Evolutionary conservation across 1,140 invertebrate species (phyloP).

Genomic region (Eurytemora carolleeae): DNA sequence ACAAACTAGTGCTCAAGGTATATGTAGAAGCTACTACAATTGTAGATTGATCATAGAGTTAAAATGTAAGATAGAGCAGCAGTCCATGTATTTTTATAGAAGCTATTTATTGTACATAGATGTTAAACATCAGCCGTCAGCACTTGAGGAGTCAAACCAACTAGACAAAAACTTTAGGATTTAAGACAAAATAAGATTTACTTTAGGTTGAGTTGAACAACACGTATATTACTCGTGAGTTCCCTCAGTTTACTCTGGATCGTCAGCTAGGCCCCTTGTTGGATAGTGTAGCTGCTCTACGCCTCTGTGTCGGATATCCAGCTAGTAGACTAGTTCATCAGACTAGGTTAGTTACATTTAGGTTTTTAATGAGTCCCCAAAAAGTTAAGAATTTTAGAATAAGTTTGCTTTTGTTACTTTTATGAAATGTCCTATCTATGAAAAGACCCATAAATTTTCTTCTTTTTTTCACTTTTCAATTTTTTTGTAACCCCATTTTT

Average conservation of each 20-base stretch:
- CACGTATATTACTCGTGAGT: background rate
- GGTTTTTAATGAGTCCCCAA: background rate
- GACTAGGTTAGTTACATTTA: background rate
- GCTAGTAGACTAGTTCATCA: background rate
- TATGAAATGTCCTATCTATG: too few relatives aligned
- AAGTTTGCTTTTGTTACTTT: background rate
- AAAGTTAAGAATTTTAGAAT: background rate
- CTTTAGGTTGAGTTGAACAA: too few relatives aligned
- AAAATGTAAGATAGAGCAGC: too few relatives aligned
- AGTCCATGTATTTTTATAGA: too few relatives aligned
- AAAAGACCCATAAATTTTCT: background rate
- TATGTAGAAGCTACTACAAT: too few relatives aligned
- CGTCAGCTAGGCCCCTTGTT: conserved; percentile 1
- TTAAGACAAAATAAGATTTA: too few relatives aligned
- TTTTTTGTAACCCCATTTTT: background rate
- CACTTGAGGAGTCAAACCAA: too few relatives aligned
- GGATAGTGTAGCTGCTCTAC: conserved; percentile 7
- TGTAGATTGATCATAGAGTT: too few relatives aligned
- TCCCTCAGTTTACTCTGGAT: background rate
- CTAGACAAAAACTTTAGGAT: too few relatives aligned
- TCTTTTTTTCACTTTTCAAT: background rate
- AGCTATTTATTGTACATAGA: too few relatives aligned
- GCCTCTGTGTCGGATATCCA: conserved; percentile 13
- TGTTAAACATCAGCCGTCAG: too few relatives aligned
- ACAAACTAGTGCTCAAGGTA: too few relatives aligned